These are phyloP conservation scores for Brachionus rubens DNA, from an alignment of 1,140 invertebrate species.

Conservation along the genomic window DNA sequence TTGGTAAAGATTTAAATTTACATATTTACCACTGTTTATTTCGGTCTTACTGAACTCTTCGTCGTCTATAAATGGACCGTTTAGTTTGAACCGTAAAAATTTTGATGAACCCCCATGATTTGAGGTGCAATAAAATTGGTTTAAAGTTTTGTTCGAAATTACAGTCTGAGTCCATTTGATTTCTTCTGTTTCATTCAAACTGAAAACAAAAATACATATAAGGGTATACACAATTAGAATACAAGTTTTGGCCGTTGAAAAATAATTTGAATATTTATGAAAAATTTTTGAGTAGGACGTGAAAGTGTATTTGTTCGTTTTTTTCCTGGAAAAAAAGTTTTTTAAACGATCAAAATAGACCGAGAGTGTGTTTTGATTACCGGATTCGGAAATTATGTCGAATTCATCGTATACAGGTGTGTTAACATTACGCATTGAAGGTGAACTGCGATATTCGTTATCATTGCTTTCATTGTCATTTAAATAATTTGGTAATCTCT, in stretches of 20 bases:
- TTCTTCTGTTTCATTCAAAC: neutral
- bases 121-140: neutral
- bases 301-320: neutral
- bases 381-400: neutral
- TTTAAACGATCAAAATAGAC: neutral
- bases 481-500: neutral
- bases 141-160: neutral
- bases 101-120: neutral
- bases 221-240: neutral
- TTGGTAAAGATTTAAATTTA: neutral
- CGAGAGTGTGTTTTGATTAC: neutral
- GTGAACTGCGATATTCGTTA: neutral
- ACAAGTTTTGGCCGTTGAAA: neutral
- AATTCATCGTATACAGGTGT: constrained; percentile 20
- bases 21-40: constrained; percentile 27
- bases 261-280: neutral
- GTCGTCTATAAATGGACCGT: constrained; percentile 18
- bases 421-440: neutral
- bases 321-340: neutral
- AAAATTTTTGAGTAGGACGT: neutral
- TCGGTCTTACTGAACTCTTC: neutral
- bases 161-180: constrained; percentile 24
- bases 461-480: neutral
- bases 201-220: constrained; percentile 13
- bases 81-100: constrained; percentile 14